phyloP scores from a whole-genome alignment of 1,140 invertebrate genomes.

The Bombus soroeensis region DNA sequence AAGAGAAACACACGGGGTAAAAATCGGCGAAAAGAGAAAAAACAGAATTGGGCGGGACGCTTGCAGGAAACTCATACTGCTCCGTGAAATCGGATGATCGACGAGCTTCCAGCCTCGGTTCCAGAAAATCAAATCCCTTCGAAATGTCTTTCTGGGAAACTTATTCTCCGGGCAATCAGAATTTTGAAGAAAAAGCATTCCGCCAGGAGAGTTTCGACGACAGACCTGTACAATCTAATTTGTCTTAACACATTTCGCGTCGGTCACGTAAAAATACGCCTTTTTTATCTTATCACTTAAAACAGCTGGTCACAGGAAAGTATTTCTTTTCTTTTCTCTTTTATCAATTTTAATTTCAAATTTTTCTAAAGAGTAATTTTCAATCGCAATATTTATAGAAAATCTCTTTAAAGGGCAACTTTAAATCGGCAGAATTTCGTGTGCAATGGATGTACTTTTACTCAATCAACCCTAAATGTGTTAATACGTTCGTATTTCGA shows the following conservation, averaged over 20 bases:
- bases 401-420: too few species aligned
- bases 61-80: constrained; percentile 19
- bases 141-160: constrained; percentile 11
- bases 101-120: constrained; percentile 15
- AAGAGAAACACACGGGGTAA: constrained; percentile 14
- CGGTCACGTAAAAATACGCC: not conserved
- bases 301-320: not conserved
- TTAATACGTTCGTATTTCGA: too few species aligned
- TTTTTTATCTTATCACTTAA: not conserved
- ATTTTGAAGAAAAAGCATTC: not conserved
- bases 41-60: constrained; percentile 19
- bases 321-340: too few species aligned
- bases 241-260: not conserved
- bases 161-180: not conserved
- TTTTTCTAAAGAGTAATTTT: too few species aligned
- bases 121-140: constrained; percentile 29
- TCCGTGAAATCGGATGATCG: constrained; percentile 38
- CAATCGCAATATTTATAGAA: too few species aligned
- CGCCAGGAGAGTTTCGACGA: not conserved
- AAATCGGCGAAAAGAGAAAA: constrained; percentile 40
- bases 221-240: not conserved
- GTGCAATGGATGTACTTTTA: too few species aligned
- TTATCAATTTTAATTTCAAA: too few species aligned
- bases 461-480: too few species aligned
- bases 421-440: too few species aligned